Evolutionary conservation across 2,113 vertebrate species (phyloP), one percentile per base, ranked within the genome.

Genomic region (Forbesichthys agassizii): DNA sequence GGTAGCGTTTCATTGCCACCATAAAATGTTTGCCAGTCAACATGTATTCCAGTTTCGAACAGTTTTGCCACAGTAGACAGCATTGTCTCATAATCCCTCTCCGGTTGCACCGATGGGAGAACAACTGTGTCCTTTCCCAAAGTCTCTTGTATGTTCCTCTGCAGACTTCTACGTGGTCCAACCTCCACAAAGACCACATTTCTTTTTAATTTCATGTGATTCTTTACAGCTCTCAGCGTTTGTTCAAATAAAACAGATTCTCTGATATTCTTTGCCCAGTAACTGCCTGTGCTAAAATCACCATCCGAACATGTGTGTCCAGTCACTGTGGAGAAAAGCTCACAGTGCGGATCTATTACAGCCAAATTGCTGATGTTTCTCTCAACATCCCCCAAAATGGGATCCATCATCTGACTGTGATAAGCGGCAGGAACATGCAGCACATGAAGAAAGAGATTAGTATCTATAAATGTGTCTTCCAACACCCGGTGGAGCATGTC

Each of bases 361-460:
- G 67, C 48, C 68, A 96, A 87, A 61, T 58, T 8, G 3, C 77
- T 66, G 57, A 95, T 73, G 3, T 8, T 86, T 48, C 82, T 69
- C 74, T 90, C 85, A 58, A 95, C 49, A 33, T 93, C 87, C 3
- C 71, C 48, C 0, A 95, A 62, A 63, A 96, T 91, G 48, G 83
- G 79, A 68, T 96, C 92, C 94, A 96, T 95, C 87, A 93, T 90
- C 33, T 92, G 88, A 80, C 95, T 96, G 66, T 96, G 95, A 68
- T 95, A 96, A 0, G 94, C 94, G 69, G 81, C 89, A 18, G 93
- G 89, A 9, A 95, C 91, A 74, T 92, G 88, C 76, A 95, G 77
- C 53, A 86, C 52, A 49, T 76, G 90, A 46, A 96, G 92, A 71
- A 95, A 95, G 52, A 94, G 53, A 33, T 93, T 92, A 58, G 84